A percentile compares a stretch with the other conserved stretches of the same genome.
Evolutionary conservation across 2,888 invertebrate genomes (phyloP).

Genomic region (Thecocarcelia acutangulata): DNA sequence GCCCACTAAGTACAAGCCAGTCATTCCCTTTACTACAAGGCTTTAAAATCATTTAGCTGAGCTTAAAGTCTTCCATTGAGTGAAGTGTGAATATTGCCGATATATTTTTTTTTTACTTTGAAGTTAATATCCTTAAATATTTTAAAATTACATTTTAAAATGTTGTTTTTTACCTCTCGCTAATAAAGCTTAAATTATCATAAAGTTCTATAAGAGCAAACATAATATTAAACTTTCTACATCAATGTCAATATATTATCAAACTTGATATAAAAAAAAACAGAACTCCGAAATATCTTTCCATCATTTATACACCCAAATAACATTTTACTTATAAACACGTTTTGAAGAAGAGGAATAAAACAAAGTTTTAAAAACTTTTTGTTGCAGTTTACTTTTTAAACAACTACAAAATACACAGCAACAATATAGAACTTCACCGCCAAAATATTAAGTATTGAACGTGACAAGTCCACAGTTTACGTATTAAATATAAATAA

Average conservation of each 20-base stretch:
- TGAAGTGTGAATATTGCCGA: too few relatives aligned
- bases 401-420: constrained; percentile 1
- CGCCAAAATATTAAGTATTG: constrained; percentile 62
- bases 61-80: too few relatives aligned
- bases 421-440: constrained; percentile 44
- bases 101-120: too few relatives aligned
- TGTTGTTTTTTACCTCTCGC: too few relatives aligned
- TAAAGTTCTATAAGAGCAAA: background rate
- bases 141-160: too few relatives aligned
- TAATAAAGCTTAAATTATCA: constrained; percentile 50
- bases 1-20: too few relatives aligned
- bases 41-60: too few relatives aligned
- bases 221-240: constrained; percentile 41
- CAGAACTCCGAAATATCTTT: background rate
- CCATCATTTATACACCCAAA: background rate
- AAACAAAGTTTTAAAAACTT: constrained; percentile 28
- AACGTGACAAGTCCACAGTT: constrained; percentile 59
- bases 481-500: constrained; percentile 50
- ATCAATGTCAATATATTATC: constrained; percentile 56
- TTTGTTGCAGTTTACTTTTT: constrained; percentile 40
- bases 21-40: too few relatives aligned
- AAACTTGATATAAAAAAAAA: constrained; percentile 42
- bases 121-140: too few relatives aligned
- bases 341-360: background rate
- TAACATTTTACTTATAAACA: background rate